A percentile compares a stretch with the other conserved stretches of the same genome.
Evolutionary conservation across 2,888 invertebrate genomes (phyloP).

Genomic region (Aphodius granarius): DNA sequence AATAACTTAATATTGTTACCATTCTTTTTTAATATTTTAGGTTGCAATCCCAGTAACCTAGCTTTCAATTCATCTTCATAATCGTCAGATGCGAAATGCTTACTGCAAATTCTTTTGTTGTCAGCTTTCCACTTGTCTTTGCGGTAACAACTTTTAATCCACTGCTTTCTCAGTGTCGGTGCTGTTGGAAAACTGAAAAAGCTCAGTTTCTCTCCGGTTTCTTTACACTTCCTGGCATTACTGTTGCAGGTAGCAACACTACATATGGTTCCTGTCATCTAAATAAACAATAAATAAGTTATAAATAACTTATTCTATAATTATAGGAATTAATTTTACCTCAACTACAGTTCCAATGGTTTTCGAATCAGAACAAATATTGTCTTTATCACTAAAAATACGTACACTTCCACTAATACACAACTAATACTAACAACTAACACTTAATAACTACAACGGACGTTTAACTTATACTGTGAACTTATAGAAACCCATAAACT

Average conservation of each 20-base stretch:
- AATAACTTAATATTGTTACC: background rate
- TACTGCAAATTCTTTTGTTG: slow-evolving; percentile 18
- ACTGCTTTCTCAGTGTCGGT: slow-evolving; percentile 3
- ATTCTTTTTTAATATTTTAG: slow-evolving; percentile 16
- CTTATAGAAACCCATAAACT: too few species aligned
- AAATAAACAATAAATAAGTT: background rate
- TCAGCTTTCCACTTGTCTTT: slow-evolving; percentile 20
- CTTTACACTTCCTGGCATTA: background rate
- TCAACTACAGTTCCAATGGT: background rate
- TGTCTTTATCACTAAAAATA: too few species aligned
- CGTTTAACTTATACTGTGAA: too few species aligned
- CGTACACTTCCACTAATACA: too few species aligned
- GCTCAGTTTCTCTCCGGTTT: background rate
- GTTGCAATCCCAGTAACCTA: slow-evolving; percentile 10
- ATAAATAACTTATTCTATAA: background rate
- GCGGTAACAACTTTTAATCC: slow-evolving; percentile 17
- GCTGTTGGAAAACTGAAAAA: background rate
- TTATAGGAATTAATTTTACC: background rate
- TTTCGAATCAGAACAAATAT: background rate
- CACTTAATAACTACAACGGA: too few species aligned
- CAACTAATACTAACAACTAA: too few species aligned
- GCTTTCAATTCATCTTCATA: slow-evolving; percentile 15
- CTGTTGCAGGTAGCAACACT: background rate
- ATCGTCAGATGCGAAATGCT: slow-evolving; percentile 14
- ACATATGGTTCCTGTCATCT: background rate